Base-by-base conservation (phyloP, 2,797 vertebrate genomes). In the Morelia viridis region DNA sequence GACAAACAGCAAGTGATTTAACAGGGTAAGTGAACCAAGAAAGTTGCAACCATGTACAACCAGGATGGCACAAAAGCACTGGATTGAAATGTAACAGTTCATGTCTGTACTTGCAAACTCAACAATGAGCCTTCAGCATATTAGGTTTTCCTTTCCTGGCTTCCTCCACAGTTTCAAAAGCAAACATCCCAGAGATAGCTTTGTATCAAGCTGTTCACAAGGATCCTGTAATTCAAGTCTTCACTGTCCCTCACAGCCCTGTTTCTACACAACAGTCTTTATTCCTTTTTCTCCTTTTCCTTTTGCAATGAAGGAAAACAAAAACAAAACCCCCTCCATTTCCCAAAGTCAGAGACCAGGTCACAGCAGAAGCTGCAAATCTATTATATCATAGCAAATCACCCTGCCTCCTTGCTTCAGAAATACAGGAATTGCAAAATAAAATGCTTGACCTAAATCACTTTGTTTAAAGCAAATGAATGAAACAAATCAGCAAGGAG, bases 1-100 rank as follows among this genome's bases (percentile, higher is more conserved):
- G 71, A 80, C 87, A 91, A 93, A 85, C 35, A 58, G 83, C 50
- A 50, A 80, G 46, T 31, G 64, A 94, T 28, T 87, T 68, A 85
- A 22, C 92, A 62, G 56, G 57, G 57, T 86, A 86, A 88, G 90
- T 84, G 71, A 80, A 80, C 71, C 71, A 80, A 80, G 19, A 80
- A 80, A 80, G 71, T 46, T 46, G 71, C 71, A 80, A 46, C 35
- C 71, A 80, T 80, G 35, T 80, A 80, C 35, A 41, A 41, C 41
- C 41, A 11, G 71, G 19, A 3, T 80, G 71, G 19, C 35, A 80
- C 71, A 80, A 80, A 80, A 80, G 71, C 19, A 80, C 35, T 11
- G 71, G 35, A 80, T 46, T 80, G 71, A 80, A 80, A 80, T 80
- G 71, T 80, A 80, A 46, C 19, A 46, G 71, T 80, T 80, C 71